These are phyloP conservation scores for Polydesmus complanatus DNA, from an alignment of 2,888 invertebrate species.

Conservation along the genomic window DNA sequence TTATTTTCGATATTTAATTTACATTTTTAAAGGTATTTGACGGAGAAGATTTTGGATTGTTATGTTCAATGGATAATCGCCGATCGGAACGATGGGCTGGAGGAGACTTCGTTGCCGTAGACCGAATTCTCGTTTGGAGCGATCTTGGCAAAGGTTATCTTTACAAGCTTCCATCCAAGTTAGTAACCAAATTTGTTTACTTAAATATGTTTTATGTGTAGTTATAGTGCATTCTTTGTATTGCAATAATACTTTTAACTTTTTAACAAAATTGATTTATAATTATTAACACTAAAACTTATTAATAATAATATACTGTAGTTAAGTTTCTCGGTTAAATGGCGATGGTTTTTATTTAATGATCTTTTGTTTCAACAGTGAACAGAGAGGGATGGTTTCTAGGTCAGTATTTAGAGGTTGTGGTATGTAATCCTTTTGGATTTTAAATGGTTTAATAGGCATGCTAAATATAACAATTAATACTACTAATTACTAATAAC, in stretches of 20 bases:
- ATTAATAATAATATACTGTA: too few relatives aligned
- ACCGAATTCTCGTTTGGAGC: conserved; percentile 86
- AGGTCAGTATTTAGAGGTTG: conserved; percentile 31
- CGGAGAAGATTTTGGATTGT: conserved; percentile 85
- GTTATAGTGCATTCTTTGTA: background rate
- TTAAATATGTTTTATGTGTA: background rate
- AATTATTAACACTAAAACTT: too few relatives aligned
- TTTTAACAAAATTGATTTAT: too few relatives aligned
- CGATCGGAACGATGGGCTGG: conserved; percentile 86
- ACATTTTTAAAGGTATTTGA: conserved; percentile 47
- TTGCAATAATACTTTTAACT: background rate
- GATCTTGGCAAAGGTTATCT: conserved; percentile 92
- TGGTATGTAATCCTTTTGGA: too few relatives aligned
- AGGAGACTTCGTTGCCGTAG: conserved; percentile 83
- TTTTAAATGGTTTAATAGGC: too few relatives aligned
- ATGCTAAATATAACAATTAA: too few relatives aligned
- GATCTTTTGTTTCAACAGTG: conserved; percentile 40
- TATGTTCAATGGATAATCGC: conserved; percentile 83
- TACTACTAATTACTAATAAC: too few relatives aligned
- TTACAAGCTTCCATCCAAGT: conserved; percentile 92
- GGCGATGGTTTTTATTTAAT: too few relatives aligned
- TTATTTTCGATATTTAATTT: background rate
- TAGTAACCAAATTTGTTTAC: conserved; percentile 34
- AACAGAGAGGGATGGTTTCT: conserved; percentile 64
- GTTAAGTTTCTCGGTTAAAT: too few relatives aligned